phyloP scores from a whole-genome alignment of 2,888 invertebrate genomes.

The Pristionchus japonicus region DNA sequence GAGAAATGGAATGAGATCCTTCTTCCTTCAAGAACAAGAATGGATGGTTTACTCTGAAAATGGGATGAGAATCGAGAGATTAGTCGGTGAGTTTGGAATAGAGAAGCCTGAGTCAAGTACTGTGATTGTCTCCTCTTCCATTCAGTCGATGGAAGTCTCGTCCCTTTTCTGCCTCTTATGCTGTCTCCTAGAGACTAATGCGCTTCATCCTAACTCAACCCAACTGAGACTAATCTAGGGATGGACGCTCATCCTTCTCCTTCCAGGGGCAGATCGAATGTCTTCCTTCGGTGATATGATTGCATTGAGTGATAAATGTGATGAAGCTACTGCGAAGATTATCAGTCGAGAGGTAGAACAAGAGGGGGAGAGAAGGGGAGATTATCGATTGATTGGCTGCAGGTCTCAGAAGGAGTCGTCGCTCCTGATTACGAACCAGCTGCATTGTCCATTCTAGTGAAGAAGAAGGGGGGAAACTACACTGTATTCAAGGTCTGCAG shows the following conservation, averaged over 20 bases:
- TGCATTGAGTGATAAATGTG: conserved; percentile 92
- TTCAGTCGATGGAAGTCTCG: not conserved
- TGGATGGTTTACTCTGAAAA: conserved; percentile 55
- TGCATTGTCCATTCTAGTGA: conserved; percentile 88
- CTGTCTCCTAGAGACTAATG: conserved; percentile 40
- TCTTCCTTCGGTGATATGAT: conserved; percentile 99
- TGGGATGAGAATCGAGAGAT: conserved; percentile 47
- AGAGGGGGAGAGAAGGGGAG: not conserved
- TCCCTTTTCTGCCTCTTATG: not conserved
- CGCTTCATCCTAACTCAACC: not conserved
- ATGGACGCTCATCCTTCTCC: no score
- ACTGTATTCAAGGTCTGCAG: conserved; percentile 84
- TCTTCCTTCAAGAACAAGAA: conserved; percentile 56
- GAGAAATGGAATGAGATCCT: not conserved
- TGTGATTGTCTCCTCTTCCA: conserved; percentile 32
- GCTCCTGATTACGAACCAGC: conserved; percentile 90
- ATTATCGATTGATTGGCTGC: conserved; percentile 71
- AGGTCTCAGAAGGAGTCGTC: conserved; percentile 98
- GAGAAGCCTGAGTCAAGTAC: not conserved
- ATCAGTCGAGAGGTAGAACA: conserved; percentile 81
- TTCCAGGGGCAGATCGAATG: conserved; percentile 91
- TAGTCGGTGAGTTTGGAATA: conserved; percentile 46
- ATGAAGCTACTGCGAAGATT: conserved; percentile 89
- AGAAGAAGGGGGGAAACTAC: conserved; percentile 94
- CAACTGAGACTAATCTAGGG: no score